A percentile compares a stretch with the other conserved stretches of the same genome.
Evolutionary conservation across 2,113 vertebrate genomes (phyloP).

Genomic region (Vulpes lagopus): DNA sequence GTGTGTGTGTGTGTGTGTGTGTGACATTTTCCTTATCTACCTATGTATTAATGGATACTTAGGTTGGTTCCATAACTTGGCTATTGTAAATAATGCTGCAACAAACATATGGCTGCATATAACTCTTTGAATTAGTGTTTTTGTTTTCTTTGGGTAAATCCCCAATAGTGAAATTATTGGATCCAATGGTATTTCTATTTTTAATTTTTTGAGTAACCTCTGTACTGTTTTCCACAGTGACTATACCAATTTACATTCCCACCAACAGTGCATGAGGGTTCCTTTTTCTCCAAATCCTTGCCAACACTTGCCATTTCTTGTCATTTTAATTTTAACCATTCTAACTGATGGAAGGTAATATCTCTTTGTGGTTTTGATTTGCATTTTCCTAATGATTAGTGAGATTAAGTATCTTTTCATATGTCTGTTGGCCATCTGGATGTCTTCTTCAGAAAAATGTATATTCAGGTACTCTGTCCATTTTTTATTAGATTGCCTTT

Average conservation of each 20-base stretch:
- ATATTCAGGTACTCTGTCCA: background rate
- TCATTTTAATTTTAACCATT: background rate
- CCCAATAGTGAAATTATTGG: background rate
- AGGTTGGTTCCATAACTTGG: background rate
- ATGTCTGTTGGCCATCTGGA: background rate
- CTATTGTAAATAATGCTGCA: background rate
- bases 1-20: background rate
- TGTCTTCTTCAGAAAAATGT: background rate
- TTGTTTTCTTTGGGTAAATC: background rate
- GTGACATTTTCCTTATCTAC: background rate
- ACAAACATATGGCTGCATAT: background rate
- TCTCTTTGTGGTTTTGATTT: background rate
- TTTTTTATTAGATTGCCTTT: background rate
- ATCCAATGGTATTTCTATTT: background rate
- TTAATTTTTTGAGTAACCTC: background rate
- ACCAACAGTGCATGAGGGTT: background rate
- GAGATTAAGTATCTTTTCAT: background rate
- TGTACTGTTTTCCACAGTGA: background rate
- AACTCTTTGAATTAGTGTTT: background rate
- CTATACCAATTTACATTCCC: background rate
- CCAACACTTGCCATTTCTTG: background rate
- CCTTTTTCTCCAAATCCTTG: background rate
- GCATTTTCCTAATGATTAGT: background rate
- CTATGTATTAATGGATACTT: background rate
- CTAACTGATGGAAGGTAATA: background rate